A percentile compares a stretch with the other conserved stretches of the same genome.
Conservation (phyloP, 1,140 invertebrate genomes). For the Phocides pigmalion region DNA sequence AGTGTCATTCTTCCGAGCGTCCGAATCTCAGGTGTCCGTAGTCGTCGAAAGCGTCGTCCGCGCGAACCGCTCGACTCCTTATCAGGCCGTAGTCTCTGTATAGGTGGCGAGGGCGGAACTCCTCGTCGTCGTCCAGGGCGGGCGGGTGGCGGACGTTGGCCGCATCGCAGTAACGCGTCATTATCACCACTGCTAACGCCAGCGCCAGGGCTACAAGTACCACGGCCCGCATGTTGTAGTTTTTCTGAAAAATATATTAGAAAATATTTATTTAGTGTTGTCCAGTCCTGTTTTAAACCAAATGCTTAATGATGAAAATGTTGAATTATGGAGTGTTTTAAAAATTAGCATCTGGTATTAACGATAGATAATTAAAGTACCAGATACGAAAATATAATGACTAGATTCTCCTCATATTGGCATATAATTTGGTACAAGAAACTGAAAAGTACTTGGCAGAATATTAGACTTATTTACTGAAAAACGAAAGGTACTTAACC, state of each 20-base stretch:
- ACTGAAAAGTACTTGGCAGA: too few species aligned
- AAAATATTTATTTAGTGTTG: background rate
- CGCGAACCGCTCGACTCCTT: constrained; percentile 83
- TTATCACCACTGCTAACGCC: constrained; percentile 45
- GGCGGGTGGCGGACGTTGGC: constrained; percentile 48
- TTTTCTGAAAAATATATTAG: constrained; percentile 26
- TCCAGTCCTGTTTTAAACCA: background rate
- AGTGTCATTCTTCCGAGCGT: constrained; percentile 73
- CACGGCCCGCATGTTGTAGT: constrained; percentile 51
- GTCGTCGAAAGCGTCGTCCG: constrained; percentile 86
- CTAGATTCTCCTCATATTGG: too few species aligned
- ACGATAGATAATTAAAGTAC: too few species aligned
- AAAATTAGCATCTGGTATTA: too few species aligned
- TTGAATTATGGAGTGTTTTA: too few species aligned
- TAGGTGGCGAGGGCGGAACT: constrained; percentile 82
- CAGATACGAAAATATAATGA: too few species aligned
- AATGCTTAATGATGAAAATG: too few species aligned
- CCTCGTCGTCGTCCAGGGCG: constrained; percentile 83
- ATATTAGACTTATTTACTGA: too few species aligned
- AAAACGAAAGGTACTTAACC: too few species aligned
- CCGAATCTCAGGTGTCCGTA: constrained; percentile 89
- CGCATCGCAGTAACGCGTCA: constrained; percentile 49
- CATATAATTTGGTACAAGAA: too few species aligned
- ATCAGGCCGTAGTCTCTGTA: constrained; percentile 88
- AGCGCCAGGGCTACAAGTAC: constrained; percentile 55